Conservation (phyloP, 2,113 vertebrate species). For the Hydropotes inermis region DNA sequence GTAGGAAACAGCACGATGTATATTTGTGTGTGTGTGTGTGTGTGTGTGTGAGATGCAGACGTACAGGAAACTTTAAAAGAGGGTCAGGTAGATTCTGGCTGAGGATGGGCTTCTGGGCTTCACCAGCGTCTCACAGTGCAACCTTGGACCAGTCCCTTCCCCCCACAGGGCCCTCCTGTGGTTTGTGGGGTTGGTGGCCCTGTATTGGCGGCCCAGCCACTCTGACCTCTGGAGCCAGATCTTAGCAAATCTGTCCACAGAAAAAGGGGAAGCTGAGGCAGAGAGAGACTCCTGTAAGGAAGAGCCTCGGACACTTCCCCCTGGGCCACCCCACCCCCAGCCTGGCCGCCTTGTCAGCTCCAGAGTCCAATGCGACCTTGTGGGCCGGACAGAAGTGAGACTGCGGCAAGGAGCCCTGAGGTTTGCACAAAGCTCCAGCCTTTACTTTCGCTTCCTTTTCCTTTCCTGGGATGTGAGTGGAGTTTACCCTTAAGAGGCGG, state of each 20-base stretch:
- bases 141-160: not conserved
- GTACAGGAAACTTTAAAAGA: not conserved
- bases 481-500: not conserved
- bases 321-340: not conserved
- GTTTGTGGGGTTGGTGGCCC: not conserved
- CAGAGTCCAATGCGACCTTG: not conserved
- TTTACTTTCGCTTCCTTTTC: constrained; percentile 48
- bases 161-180: not conserved
- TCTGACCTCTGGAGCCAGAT: not conserved
- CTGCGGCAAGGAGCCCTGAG: not conserved
- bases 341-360: fast-evolving
- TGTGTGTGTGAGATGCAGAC: not conserved
- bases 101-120: not conserved
- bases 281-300: not conserved
- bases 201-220: not conserved
- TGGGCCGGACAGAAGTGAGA: constrained; percentile 42
- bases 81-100: not conserved
- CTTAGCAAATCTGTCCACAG: not conserved
- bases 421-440: not conserved
- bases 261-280: constrained; percentile 55
- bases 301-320: not conserved
- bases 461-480: not conserved
- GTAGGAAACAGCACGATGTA: not conserved
- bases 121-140: not conserved
- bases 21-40: not conserved